Conservation (phyloP, 2,888 invertebrate genomes). For the Pemphredon lugubris region DNA sequence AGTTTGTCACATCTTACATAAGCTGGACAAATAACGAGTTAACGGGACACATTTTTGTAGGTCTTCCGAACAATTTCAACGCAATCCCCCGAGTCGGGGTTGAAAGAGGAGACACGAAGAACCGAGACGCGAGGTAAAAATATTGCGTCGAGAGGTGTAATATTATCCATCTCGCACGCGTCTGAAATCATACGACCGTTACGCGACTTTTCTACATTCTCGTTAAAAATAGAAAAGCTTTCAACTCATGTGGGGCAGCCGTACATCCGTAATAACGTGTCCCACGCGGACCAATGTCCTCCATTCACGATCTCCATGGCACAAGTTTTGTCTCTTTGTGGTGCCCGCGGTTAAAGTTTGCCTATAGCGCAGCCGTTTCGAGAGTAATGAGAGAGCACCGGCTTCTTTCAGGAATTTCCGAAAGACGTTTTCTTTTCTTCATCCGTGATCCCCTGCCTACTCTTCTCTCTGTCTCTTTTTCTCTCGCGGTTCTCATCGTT, state of each 20-base stretch:
- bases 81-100: no score
- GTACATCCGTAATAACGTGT: conserved; percentile 2
- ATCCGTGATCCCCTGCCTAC: no score
- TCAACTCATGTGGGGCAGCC: background rate
- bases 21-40: no score
- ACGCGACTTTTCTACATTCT: background rate
- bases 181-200: background rate
- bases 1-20: no score
- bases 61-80: no score
- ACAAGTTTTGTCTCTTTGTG: conserved; percentile 5
- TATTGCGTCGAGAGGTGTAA: background rate
- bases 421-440: conserved; percentile 9
- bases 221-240: background rate
- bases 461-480: background rate
- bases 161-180: background rate
- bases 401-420: conserved; percentile 9
- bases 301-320: background rate
- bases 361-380: conserved; percentile 11
- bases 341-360: conserved; percentile 1
- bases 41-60: no score
- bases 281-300: conserved; percentile 8
- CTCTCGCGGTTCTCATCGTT: background rate
- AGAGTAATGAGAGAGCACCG: conserved; percentile 19
- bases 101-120: background rate
- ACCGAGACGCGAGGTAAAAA: background rate